Evolutionary conservation across 2,888 invertebrate species (phyloP), one percentile per base, ranked within the genome.

Genomic region (Eulithis prunata): DNA sequence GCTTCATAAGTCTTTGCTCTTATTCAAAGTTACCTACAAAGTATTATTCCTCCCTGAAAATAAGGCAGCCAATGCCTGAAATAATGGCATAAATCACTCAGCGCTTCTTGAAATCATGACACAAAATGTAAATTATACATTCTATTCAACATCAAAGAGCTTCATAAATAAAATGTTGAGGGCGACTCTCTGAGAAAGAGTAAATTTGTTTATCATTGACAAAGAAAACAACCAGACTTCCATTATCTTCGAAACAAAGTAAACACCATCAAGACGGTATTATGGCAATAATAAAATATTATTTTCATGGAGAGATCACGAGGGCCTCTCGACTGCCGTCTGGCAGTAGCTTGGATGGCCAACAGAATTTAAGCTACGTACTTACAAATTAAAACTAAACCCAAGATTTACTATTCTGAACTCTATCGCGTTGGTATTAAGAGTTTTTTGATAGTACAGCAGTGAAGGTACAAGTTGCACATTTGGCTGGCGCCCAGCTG

Each of bases 401-500:
- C 10, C 10, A 14, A 12, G 51, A 53, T 58, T 38, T n/a, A 2
- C 47, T 8, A 84, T 68, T 72, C 13, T 78, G 12, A 69, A 78
- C 80, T 74, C 69, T 87, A 79, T 61, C 0, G 0, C 4, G 1
- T 54, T 5, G 0, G 3, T 0, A 1, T 80, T 21, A 87, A 73
- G 71, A 67, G 3, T 60, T 43, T 54, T 3, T 28, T 13, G 28
- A 32, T 10, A 53, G 73, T 61, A 75, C 59, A 62, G 51, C 56
- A 58, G 72, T 67, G 43, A 73, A 81, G 75, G 86, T 80, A 77
- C 75, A 80, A 77, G 80, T 82, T 87, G 86, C 84, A 87, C 89
- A 89, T 91, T 91, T 92, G 92, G 91, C 91, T 86, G 80, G 66
- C 79, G 77, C 87, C 92, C 92, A 91, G 87, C 84, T 76, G 84